Evolutionary conservation across 2,888 invertebrate species (phyloP).

Genomic region (Nesidiocoris tenuis): DNA sequence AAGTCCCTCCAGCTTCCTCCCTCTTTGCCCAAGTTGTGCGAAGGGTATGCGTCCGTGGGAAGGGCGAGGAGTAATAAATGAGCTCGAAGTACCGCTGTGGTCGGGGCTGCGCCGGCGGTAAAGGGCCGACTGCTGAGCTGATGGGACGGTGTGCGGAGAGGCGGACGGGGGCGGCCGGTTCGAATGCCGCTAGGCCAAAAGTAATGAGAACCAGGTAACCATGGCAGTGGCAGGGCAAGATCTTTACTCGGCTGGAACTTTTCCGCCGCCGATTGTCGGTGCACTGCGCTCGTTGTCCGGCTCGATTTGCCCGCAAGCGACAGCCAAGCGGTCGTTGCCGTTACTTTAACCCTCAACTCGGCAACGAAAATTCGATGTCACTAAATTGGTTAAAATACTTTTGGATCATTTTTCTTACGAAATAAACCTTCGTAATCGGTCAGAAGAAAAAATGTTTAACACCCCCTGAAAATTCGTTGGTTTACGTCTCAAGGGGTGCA

Average conservation of each 20-base stretch:
- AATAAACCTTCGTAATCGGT: too few relatives aligned
- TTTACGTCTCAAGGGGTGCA: too few relatives aligned
- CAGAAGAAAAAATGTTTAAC: too few relatives aligned
- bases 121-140: not conserved
- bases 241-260: not conserved
- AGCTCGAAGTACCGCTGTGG: constrained; percentile 24
- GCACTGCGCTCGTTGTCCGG: not conserved
- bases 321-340: too few relatives aligned
- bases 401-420: too few relatives aligned
- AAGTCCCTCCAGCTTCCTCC: not conserved
- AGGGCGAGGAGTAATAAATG: constrained; percentile 29
- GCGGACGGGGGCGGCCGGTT: too few relatives aligned
- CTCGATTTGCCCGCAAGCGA: too few relatives aligned
- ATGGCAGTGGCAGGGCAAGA: constrained; percentile 10
- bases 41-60: not conserved
- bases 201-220: constrained; percentile 32
- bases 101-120: not conserved
- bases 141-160: not conserved
- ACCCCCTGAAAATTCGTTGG: too few relatives aligned
- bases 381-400: too few relatives aligned
- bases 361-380: too few relatives aligned
- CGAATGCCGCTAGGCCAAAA: constrained; percentile 7
- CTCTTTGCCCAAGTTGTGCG: not conserved
- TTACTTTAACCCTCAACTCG: too few relatives aligned
- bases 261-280: not conserved